Percentiles rank a stretch among this genome's conserved stretches.
Conservation (phyloP, 2,888 invertebrate genomes). For the Caenorhabditis macrosperma region DNA sequence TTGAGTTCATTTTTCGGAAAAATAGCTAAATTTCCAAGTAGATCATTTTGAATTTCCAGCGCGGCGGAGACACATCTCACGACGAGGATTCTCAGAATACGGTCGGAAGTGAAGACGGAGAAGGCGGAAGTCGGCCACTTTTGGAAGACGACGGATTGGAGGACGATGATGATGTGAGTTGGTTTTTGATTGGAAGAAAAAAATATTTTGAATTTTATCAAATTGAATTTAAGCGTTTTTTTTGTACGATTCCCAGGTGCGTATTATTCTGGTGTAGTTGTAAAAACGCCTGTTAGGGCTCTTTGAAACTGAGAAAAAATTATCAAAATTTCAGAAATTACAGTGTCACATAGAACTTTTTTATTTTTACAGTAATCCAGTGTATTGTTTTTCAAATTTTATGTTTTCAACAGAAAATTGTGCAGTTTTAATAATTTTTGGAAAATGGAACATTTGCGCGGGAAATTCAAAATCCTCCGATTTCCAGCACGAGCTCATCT, state of each 20-base stretch:
- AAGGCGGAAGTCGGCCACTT: constrained; percentile 66
- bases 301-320: not conserved
- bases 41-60: constrained; percentile 29
- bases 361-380: too few species aligned
- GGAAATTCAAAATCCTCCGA: too few species aligned
- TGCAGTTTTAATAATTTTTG: too few species aligned
- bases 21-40: too few species aligned
- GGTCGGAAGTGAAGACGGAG: constrained; percentile 65
- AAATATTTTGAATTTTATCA: too few species aligned
- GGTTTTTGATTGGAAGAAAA: not conserved
- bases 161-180: constrained; percentile 65
- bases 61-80: constrained; percentile 63
- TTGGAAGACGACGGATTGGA: constrained; percentile 71
- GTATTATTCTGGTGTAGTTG: not conserved
- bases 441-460: not conserved
- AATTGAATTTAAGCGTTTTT: too few species aligned
- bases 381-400: too few species aligned
- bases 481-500: constrained; percentile 48
- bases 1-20: too few species aligned
- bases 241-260: too few species aligned
- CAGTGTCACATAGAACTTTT: too few species aligned
- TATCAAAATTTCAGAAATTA: too few species aligned
- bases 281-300: not conserved
- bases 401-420: too few species aligned
- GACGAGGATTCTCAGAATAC: constrained; percentile 68